These are phyloP conservation scores for Oegoconia quadripuncta DNA, from an alignment of 2,888 invertebrate genomes.

Conservation along the genomic window DNA sequence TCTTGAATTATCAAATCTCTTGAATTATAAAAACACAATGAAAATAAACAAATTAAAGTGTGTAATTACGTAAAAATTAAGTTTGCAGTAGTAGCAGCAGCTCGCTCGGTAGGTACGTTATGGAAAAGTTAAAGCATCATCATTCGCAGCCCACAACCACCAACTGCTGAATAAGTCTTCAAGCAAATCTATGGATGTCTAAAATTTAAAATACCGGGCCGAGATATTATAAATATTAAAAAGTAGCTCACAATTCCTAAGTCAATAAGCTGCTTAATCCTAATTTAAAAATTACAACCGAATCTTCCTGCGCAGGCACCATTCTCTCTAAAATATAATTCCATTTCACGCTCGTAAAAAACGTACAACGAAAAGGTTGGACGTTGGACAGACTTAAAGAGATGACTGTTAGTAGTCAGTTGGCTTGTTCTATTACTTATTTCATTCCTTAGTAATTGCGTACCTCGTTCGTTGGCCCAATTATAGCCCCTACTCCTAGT, in stretches of 20 bases:
- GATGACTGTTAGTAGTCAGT: slow-evolving; percentile 29
- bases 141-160: no score
- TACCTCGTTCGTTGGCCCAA: slow-evolving; percentile 37
- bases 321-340: slow-evolving; percentile 24
- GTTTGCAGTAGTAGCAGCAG: no score
- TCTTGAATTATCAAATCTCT: no score
- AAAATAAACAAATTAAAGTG: no score
- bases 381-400: slow-evolving; percentile 19
- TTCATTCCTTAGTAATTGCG: slow-evolving; percentile 54
- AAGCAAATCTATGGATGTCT: no score
- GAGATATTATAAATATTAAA: no score
- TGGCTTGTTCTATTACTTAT: slow-evolving; percentile 35
- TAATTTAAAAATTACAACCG: neutral
- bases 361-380: slow-evolving; percentile 19
- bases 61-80: no score
- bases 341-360: slow-evolving; percentile 30
- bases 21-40: no score
- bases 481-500: slow-evolving; percentile 37
- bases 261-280: slow-evolving; percentile 6
- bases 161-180: no score
- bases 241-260: neutral
- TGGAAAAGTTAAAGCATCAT: no score
- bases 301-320: slow-evolving; percentile 6
- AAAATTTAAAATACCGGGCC: no score
- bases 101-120: no score